phyloP scores from a whole-genome alignment of 2,113 vertebrate genomes.

The Dolichallabes microphthalmus region DNA sequence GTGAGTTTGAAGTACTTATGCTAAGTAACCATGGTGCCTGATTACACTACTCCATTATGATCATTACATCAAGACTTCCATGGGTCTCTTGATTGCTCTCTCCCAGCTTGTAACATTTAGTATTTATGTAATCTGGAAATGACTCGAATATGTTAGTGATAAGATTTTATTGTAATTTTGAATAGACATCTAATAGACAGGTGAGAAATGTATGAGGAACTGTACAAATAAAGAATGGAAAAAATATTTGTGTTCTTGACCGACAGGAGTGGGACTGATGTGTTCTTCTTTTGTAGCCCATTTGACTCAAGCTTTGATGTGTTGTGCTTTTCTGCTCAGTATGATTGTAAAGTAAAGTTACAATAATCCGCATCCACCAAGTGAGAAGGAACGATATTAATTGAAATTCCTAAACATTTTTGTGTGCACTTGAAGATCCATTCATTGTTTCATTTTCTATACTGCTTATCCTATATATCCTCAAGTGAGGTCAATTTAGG shows the following conservation, averaged over 20 bases:
- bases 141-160: not conserved
- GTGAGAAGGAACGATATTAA: no score
- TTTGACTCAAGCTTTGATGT: not conserved
- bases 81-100: not conserved
- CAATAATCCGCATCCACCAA: no score
- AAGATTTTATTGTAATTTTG: not conserved
- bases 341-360: not conserved
- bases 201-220: not conserved
- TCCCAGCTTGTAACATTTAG: not conserved
- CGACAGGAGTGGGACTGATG: not conserved
- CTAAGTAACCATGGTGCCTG: not conserved
- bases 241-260: not conserved
- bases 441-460: no score
- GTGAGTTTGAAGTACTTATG: slow-evolving; percentile 19
- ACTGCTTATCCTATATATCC: no score
- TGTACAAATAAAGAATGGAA: not conserved
- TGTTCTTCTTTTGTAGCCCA: not conserved
- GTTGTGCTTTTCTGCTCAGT: not conserved
- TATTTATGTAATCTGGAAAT: not conserved
- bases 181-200: not conserved
- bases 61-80: not conserved
- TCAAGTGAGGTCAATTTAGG: no score
- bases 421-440: no score
- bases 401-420: no score
- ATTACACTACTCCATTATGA: slow-evolving; percentile 1